phyloP scores from a whole-genome alignment of 1,140 invertebrate species.

The Drosophila bocki region DNA sequence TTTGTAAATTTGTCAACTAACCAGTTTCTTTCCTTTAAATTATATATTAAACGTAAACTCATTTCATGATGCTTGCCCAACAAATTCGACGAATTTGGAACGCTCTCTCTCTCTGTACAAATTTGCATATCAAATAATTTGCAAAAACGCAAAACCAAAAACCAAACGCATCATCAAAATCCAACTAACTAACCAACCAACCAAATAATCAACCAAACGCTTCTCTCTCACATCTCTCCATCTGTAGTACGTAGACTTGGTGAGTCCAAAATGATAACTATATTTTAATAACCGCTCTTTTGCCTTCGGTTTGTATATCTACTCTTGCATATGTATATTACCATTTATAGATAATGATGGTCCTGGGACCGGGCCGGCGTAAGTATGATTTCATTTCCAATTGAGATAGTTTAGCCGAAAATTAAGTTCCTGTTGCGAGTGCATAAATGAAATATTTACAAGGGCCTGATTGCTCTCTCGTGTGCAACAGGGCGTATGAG shows the following conservation, averaged over 20 bases:
- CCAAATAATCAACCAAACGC: slow-evolving; percentile 63
- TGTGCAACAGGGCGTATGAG: slow-evolving; percentile 45
- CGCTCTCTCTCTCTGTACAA: slow-evolving; percentile 69
- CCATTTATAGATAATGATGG: slow-evolving; percentile 14
- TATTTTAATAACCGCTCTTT: slow-evolving; percentile 41
- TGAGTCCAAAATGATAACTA: slow-evolving; percentile 58
- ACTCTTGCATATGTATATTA: slow-evolving; percentile 12
- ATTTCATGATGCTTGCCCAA: slow-evolving; percentile 82
- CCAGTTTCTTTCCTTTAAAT: slow-evolving; percentile 58
- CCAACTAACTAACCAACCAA: slow-evolving; percentile 52
- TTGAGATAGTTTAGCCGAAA: slow-evolving; percentile 65
- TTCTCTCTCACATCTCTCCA: slow-evolving; percentile 70
- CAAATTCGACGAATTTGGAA: slow-evolving; percentile 80
- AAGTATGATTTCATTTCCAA: slow-evolving; percentile 67
- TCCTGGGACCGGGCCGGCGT: slow-evolving; percentile 23
- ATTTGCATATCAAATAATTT: slow-evolving; percentile 64
- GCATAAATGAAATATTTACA: slow-evolving; percentile 61
- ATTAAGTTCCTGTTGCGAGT: slow-evolving; percentile 60
- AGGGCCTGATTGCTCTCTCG: slow-evolving; percentile 39
- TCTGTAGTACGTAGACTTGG: slow-evolving; percentile 82
- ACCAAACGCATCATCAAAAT: slow-evolving; percentile 65
- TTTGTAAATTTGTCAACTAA: slow-evolving; percentile 59
- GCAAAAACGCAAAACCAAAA: slow-evolving; percentile 35
- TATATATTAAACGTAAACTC: slow-evolving; percentile 60
- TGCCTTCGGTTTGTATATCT: slow-evolving; percentile 36